Evolutionary conservation across 1,140 invertebrate species (phyloP), one percentile per base, ranked within the genome.

Genomic region (Zeugodacus cucurbitae): DNA sequence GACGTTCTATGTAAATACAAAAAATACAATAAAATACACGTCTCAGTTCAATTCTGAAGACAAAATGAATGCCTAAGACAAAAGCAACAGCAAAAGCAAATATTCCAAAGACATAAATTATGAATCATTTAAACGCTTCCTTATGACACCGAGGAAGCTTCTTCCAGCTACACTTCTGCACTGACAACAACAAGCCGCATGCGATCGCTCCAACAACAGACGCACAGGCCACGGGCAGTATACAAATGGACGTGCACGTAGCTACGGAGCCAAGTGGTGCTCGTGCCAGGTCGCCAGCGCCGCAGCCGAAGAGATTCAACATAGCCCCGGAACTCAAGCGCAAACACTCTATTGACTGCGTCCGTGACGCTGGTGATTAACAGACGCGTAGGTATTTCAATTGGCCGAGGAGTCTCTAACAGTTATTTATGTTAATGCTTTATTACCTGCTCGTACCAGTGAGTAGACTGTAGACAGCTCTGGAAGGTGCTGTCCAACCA

Each of bases 41-140:
- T 78, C 37, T 37, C 22, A 78, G n/a, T 44, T 48, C 70, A 74
- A 41, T 34, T 22, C 26, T 48, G 44, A 48, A 48, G 44, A 41
- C 74, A 82, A 48, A 82, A 37, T 1, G 14, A 74, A 41, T 20
- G 44, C 7, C 74, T 26, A 82, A 54, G n/a, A n/a, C 41, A 82
- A 48, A 26, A 37, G 22, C 32, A 70, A 70, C n/a, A 17, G 17
- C n/a, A 48, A n/a, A 82, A 48, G 44, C 37, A 54, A 48, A 82
- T 82, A 82, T 54, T 86, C 22, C 37, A 88, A 89, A 90, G 89
- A 90, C 90, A 92, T 92, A 91, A 91, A 92, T 92, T 92, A 92
- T 92, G 91, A 92, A 91, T 92, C 91, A 92, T 92, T 92, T 92
- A 89, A 90, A 90, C 91, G 90, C 91, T 92, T 92, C 91, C 91